A percentile compares a stretch with the other conserved stretches of the same genome.
Conservation (phyloP, 2,888 invertebrate species). For the Troides oblongomaculatus region DNA sequence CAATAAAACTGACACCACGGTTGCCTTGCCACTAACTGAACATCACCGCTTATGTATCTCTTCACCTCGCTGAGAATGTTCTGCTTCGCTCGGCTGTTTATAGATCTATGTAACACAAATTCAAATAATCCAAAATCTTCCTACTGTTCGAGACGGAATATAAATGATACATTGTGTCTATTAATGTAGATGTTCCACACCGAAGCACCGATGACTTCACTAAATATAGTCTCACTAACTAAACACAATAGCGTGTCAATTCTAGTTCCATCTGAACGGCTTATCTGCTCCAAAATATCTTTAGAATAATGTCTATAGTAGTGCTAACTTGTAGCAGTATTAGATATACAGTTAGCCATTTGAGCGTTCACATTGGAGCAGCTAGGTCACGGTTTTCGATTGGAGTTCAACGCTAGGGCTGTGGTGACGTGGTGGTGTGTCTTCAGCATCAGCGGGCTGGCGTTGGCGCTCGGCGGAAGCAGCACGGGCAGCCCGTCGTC, state of each 20-base stretch:
- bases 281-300: constrained; percentile 65
- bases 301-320: constrained; percentile 11
- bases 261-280: constrained; percentile 53
- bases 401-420: constrained; percentile 61
- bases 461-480: constrained; percentile 78
- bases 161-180: constrained; percentile 41
- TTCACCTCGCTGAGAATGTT: constrained; percentile 78
- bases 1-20: constrained; percentile 64
- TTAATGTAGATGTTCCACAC: constrained; percentile 43
- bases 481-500: constrained; percentile 65
- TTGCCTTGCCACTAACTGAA: constrained; percentile 79
- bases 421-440: constrained; percentile 79
- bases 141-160: constrained; percentile 61
- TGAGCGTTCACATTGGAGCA: constrained; percentile 56
- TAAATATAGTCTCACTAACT: constrained; percentile 40
- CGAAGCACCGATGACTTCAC: constrained; percentile 41
- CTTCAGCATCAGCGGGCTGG: constrained; percentile 80
- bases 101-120: constrained; percentile 38
- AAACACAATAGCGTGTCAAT: constrained; percentile 47
- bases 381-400: constrained; percentile 52
- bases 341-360: constrained; percentile 15
- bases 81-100: constrained; percentile 74
- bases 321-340: background rate
- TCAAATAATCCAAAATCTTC: constrained; percentile 36
- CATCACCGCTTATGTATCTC: constrained; percentile 72